Percentiles rank a stretch among this genome's conserved stretches.
phyloP scores from a whole-genome alignment of 2,113 vertebrate species.

The Aptenodytes patagonicus region DNA sequence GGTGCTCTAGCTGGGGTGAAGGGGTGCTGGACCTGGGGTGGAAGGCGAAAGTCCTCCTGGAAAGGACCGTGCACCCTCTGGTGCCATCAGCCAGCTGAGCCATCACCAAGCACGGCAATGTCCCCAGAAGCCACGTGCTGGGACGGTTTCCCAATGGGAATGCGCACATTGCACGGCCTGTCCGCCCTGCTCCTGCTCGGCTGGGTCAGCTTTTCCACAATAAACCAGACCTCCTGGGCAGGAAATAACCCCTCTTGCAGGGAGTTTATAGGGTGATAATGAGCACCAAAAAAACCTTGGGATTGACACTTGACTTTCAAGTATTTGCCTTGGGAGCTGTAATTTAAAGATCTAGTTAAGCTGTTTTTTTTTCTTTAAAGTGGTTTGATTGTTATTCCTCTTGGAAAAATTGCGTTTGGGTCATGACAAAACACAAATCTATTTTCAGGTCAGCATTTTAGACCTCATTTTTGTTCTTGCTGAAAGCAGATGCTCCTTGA shows the following conservation, averaged over 20 bases:
- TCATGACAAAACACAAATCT: accelerated
- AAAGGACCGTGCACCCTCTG: accelerated
- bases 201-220: background rate
- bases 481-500: background rate
- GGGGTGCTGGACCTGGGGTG: background rate
- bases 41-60: background rate
- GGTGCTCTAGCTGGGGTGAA: background rate
- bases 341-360: background rate
- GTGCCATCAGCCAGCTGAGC: background rate
- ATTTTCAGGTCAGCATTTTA: background rate
- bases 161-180: accelerated
- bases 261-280: background rate
- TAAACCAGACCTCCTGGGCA: accelerated
- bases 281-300: background rate
- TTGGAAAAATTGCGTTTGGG: background rate
- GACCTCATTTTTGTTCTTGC: background rate
- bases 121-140: accelerated
- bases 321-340: background rate
- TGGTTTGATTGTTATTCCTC: background rate
- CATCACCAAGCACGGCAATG: accelerated
- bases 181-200: background rate
- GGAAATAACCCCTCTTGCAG: background rate
- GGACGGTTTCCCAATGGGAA: accelerated
- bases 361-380: background rate
- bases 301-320: background rate